Evolutionary conservation across 2,113 vertebrate species (phyloP), one percentile per base, ranked within the genome.

Genomic region (Seriola aureovittata): DNA sequence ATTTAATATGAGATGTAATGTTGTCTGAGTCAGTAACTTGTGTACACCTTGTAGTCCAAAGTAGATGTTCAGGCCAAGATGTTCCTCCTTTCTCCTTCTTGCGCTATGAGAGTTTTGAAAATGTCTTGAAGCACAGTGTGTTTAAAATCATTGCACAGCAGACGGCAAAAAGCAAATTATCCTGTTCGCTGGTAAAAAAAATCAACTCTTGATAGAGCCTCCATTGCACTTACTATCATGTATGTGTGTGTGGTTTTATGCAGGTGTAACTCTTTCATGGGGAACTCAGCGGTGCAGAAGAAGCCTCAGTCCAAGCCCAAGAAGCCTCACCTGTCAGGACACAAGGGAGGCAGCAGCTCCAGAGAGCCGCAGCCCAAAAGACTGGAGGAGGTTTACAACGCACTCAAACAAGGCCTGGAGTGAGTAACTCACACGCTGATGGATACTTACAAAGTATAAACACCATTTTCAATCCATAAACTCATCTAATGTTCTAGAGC

Each of bases 191-290:
- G 38, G 1, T 3, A 32, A 17, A 52, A 52, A 36, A 52, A 1
- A 8, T 4, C 10, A 32, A 40, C 40, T 8, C 6, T 14, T 5
- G 1, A 9, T 48, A 10, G 29, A 11, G 3, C 46, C 36, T 75
- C 40, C 17, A 21, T 16, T 29, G 8, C 8, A 29, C 14, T 62
- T 10, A 29, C 57, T 54, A 4, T 8, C 82, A 19, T 70, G 2
- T 57, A 2, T 36, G 34, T 48, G 29, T 66, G 0, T 75, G 55
- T 38, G 12, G 78, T 46, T 88, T 79, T 81, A 52, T 86, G 12
- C 85, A 99, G 98, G 92, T 99, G 98, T 93, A 99, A 99, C 89
- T 99, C 98, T 8, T 99, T 99, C 94, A 97, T 99, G 90, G 98
- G 98, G 90, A 99, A 98, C 94, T 88, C 97, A 2, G 96, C 94